Evolutionary conservation across 2,113 vertebrate species (phyloP), one percentile per base, ranked within the genome.

Genomic region (Gymnocephalus cernua): DNA sequence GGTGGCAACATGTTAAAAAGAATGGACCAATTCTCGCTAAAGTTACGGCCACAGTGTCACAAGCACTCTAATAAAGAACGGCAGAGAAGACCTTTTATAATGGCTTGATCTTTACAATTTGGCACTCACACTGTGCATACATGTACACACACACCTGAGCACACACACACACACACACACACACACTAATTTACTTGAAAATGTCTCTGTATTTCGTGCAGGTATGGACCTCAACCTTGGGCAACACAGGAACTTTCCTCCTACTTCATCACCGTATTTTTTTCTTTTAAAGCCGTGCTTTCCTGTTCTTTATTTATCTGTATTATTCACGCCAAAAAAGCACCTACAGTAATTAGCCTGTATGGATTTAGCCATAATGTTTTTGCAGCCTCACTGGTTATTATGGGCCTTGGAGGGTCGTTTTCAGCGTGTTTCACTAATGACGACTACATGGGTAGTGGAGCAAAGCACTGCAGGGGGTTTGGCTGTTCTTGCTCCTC

Each of bases 361-460:
- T 74, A 76, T 78, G 81, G 77, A 76, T 82, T 74, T 70, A 72
- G 69, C 69, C 73, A 63, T 77, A 58, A 86, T 81, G 85, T 47
- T 88, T 74, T 56, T 84, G 90, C 85, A 87, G 83, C 86, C 74
- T 91, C 57, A 0, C 83, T 80, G 86, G 86, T 84, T 70, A 74
- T 88, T 80, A 81, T 56, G 79, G 82, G 64, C 86, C 83, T 62
- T 69, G 51, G 85, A 91, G 88, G 59, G 82, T 80, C 76, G 29
- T 90, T 91, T 83, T 77, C 80, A 66, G 38, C 41, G n/a, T 23
- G 84, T 83, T 82, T 82, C n/a, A 13, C 69, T 81, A 27, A 92
- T 45, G 84, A 83, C 71, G 51, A 78, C 79, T 57, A 4, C 18
- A 45, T 81, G 86, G 89, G 82, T 82, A 80, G 51, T 64, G 53